Base-by-base conservation (phyloP, 2,888 invertebrate genomes). In the Dromius quadrimaculatus region DNA sequence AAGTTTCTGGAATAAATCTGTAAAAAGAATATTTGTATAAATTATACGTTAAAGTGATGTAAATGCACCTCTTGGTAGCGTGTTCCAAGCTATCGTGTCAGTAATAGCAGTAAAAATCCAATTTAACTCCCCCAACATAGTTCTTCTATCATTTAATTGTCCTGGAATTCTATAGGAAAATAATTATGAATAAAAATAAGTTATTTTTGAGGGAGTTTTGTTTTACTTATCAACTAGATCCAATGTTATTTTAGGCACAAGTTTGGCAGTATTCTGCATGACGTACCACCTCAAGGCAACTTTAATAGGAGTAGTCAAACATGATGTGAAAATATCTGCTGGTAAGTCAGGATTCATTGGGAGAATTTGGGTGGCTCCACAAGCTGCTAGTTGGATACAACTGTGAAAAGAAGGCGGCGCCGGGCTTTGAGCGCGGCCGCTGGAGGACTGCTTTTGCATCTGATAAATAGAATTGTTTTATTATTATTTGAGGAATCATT, bases 71-170 rank as follows among this genome's bases (percentile, higher is more conserved):
- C 93, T 87, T 2, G 97, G 95, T 77, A 99, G 86, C 41, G 93
- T 94, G 81, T 97, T 97, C 98, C 98, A 99, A 0, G 99, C 99
- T 79, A 99, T 98, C 6, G 99, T 99, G 83, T 99, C 99, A 0
- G 99, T 99, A 76, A 99, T 97, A 45, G 99, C 98, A 1, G 99
- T 99, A 85, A 99, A 99, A 80, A 99, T 98, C 99, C 99, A 99
- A 86, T 99, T 99, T 72, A 99, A 85, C 85, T 99, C 98, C 54
- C 99, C 99, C 75, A 98, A 87, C 94, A 98, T 96, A 22, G 99
- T 98, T 77, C 97, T 88, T 15, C 98, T 87, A 84, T 98, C 98
- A 75, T 92, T 93, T 75, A 97, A 88, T 80, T 93, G 93, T 1
- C 99, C 99, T 4, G 98, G 98, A 77, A 99, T 95, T 83, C 95